Evolutionary conservation across 2,113 vertebrate species (phyloP).

Genomic region (Sterrhoptilus dennistouni): DNA sequence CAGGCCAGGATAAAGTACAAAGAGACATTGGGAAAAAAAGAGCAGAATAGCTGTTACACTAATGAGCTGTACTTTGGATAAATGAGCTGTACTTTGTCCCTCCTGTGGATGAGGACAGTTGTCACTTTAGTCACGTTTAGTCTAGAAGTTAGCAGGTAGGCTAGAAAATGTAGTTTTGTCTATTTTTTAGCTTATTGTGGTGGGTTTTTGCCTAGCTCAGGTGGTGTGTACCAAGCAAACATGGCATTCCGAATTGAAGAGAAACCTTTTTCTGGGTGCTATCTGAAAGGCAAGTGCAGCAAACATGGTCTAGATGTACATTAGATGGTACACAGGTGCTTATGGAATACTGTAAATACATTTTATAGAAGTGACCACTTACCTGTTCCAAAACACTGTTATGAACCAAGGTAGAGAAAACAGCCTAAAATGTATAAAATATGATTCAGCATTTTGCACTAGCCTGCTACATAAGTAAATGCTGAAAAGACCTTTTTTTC

Average conservation of each 20-base stretch:
- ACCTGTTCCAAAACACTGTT: neutral
- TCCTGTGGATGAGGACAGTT: neutral
- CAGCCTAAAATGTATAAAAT: neutral
- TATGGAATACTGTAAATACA: neutral
- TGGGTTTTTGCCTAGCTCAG: neutral
- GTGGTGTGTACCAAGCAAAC: neutral
- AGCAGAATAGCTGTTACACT: neutral
- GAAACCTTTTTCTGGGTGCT: neutral
- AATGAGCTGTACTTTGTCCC: neutral
- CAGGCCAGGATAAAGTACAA: neutral
- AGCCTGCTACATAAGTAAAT: neutral
- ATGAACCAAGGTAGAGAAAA: neutral
- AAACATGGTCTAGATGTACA: neutral
- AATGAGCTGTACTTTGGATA: neutral
- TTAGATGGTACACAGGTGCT: neutral
- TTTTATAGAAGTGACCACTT: neutral
- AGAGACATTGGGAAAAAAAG: rapidly evolving
- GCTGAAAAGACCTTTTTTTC: neutral
- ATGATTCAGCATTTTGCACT: neutral
- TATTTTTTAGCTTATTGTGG: neutral
- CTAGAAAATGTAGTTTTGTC: neutral
- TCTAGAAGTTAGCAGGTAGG: neutral
- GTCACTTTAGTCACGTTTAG: neutral
- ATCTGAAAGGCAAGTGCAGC: neutral
- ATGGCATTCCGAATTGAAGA: neutral